Conservation (phyloP, 1,140 invertebrate genomes). For the Nixonia krombeini region DNA sequence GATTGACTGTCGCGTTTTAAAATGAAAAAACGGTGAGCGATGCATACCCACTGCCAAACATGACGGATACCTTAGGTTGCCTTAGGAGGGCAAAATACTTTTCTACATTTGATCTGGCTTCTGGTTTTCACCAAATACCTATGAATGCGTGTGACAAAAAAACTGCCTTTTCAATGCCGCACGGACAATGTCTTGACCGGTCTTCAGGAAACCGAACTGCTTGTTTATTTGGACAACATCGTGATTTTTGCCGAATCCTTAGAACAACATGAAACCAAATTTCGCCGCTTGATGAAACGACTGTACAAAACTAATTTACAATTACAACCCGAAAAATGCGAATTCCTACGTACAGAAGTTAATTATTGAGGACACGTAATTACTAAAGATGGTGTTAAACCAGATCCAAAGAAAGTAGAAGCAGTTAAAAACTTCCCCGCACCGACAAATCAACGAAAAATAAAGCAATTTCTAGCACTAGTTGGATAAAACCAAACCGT, state of each 20-base stretch:
- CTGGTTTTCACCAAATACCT: not conserved
- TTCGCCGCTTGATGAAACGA: too few species aligned
- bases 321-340: too few species aligned
- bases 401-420: too few species aligned
- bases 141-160: not conserved
- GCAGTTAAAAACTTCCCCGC: conserved; percentile 3
- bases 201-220: conserved; percentile 12
- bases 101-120: not conserved
- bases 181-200: not conserved
- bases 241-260: too few species aligned
- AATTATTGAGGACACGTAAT: too few species aligned
- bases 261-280: too few species aligned
- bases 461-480: conserved; percentile 9
- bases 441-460: too few species aligned
- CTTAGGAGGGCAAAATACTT: not conserved
- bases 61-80: not conserved
- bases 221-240: too few species aligned
- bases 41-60: conserved; percentile 53
- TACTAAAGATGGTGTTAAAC: too few species aligned
- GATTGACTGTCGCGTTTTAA: conserved; percentile 53
- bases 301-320: too few species aligned
- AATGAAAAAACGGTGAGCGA: conserved; percentile 39
- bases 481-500: conserved; percentile 4
- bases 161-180: conserved; percentile 1
- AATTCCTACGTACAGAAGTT: too few species aligned